Conservation (phyloP, 1,140 invertebrate species). For the Chelonus insularis region DNA sequence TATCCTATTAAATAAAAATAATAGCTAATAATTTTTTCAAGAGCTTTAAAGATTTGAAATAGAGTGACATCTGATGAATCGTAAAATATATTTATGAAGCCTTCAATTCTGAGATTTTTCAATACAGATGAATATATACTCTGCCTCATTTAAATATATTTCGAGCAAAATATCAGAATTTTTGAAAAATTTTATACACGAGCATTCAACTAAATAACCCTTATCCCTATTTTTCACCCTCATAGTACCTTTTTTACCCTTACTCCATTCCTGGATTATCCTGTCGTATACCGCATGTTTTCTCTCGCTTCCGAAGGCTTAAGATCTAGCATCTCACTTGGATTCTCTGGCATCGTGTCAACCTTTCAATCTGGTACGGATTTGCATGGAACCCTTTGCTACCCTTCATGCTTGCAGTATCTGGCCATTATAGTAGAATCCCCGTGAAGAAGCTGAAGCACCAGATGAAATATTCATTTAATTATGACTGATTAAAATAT, state of each 20-base stretch:
- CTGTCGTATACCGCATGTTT: not conserved
- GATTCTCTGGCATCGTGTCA: slow-evolving; percentile 17
- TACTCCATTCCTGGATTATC: slow-evolving; percentile 3
- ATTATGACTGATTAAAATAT: slow-evolving; percentile 56
- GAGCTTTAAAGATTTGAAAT: too few relatives aligned
- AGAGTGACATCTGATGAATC: too few relatives aligned
- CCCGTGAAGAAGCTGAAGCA: slow-evolving; percentile 30
- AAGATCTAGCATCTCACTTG: slow-evolving; percentile 12
- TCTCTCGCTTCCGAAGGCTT: not conserved
- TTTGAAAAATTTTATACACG: too few relatives aligned
- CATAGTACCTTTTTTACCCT: slow-evolving; percentile 21
- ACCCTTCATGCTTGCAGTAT: slow-evolving; percentile 20
- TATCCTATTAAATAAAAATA: too few relatives aligned
- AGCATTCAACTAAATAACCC: slow-evolving; percentile 6
- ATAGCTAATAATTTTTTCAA: too few relatives aligned
- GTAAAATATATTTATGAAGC: too few relatives aligned
- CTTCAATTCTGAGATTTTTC: too few relatives aligned
- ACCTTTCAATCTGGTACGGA: slow-evolving; percentile 40
- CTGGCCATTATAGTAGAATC: slow-evolving; percentile 33
- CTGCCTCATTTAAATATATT: too few relatives aligned
- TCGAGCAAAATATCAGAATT: too few relatives aligned
- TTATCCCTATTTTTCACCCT: slow-evolving; percentile 12
- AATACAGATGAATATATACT: too few relatives aligned
- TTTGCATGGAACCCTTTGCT: slow-evolving; percentile 49
- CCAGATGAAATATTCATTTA: slow-evolving; percentile 55